Evolutionary conservation across 2,888 invertebrate species (phyloP).

Genomic region (Drosophila merina): DNA sequence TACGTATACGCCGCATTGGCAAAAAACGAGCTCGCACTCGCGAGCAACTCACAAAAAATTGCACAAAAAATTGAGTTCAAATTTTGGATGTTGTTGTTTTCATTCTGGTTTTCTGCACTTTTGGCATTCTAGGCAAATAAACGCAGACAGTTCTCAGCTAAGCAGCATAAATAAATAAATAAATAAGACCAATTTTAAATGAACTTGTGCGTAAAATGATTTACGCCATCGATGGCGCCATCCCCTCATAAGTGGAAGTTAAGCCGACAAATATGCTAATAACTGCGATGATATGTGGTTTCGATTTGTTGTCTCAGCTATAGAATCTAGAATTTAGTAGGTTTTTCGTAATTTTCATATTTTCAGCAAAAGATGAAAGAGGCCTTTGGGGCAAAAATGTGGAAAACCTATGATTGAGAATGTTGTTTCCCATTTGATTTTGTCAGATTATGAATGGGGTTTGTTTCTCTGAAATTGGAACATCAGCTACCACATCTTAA

Average conservation of each 20-base stretch:
- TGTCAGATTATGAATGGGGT: not conserved
- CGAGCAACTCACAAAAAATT: not conserved
- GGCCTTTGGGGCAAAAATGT: not conserved
- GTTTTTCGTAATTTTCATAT: not conserved
- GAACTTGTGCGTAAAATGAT: slow-evolving; percentile 49
- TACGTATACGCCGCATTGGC: slow-evolving; percentile 67
- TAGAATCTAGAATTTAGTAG: slow-evolving; percentile 8
- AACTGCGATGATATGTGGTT: slow-evolving; percentile 21
- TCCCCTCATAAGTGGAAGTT: slow-evolving; percentile 12
- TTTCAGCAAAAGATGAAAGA: not conserved
- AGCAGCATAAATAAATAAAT: slow-evolving; percentile 50
- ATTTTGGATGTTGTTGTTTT: slow-evolving; percentile 37
- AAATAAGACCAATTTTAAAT: slow-evolving; percentile 65
- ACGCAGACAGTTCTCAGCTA: slow-evolving; percentile 37
- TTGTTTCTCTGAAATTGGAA: not conserved
- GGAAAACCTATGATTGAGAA: not conserved
- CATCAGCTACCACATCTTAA: not conserved
- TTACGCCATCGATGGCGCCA: slow-evolving; percentile 26
- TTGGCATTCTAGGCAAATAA: slow-evolving; percentile 54
- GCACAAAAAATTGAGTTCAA: slow-evolving; percentile 58
- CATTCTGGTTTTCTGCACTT: slow-evolving; percentile 20
- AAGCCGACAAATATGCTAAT: slow-evolving; percentile 23
- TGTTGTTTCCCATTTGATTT: not conserved
- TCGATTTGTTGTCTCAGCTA: slow-evolving; percentile 5
- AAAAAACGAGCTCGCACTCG: not conserved